Percentiles rank a stretch among this genome's conserved stretches.
Conservation (phyloP, 1,140 invertebrate genomes). For the Drosophila ohnishii region DNA sequence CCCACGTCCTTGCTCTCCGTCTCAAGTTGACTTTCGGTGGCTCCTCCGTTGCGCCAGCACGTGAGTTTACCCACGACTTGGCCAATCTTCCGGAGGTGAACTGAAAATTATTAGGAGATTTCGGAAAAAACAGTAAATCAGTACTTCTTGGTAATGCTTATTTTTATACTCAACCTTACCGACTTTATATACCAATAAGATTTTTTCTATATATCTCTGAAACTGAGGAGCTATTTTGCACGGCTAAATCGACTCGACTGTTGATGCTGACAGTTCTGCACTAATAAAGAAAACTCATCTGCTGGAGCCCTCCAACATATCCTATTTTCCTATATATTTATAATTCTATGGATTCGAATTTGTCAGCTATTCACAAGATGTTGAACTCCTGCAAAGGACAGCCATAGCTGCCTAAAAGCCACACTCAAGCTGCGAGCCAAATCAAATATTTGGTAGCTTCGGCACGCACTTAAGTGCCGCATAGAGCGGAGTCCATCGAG, state of each 20-base stretch:
- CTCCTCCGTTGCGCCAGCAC: constrained; percentile 33
- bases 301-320: not conserved
- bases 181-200: not conserved
- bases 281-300: not conserved
- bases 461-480: constrained; percentile 68
- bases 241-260: not conserved
- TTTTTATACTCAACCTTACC: not conserved
- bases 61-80: constrained; percentile 31
- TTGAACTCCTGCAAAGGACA: constrained; percentile 3
- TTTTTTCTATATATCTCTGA: not conserved
- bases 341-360: constrained; percentile 6
- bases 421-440: constrained; percentile 39
- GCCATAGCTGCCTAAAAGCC: constrained; percentile 18
- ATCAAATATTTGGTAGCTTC: constrained; percentile 61
- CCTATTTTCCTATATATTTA: not conserved
- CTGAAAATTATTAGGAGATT: constrained; percentile 27
- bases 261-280: not conserved
- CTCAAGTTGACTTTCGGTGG: constrained; percentile 20
- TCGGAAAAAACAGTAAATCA: not conserved
- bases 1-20: constrained; percentile 13
- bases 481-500: constrained; percentile 7
- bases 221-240: not conserved
- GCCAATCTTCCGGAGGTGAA: constrained; percentile 19
- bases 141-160: not conserved
- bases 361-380: constrained; percentile 1